Conservation (phyloP, 2,888 invertebrate genomes). For the Perizoma affinitatum region DNA sequence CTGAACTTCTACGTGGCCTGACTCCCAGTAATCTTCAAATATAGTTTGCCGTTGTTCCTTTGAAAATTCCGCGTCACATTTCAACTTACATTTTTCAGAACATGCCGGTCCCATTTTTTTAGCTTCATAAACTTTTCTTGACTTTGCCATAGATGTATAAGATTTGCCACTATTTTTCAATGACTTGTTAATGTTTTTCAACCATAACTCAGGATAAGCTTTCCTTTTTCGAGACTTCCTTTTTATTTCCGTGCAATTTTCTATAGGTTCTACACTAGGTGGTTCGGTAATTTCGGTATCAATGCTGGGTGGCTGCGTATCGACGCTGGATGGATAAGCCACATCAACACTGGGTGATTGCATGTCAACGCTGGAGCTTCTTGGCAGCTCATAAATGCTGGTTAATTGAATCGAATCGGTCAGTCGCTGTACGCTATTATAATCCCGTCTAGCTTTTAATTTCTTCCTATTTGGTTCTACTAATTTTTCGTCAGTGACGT, state of each 20-base stretch:
- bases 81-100: neutral
- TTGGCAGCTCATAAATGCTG: conserved; percentile 19
- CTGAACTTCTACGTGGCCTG: conserved; percentile 14
- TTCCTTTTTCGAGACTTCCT: conserved; percentile 6
- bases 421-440: conserved; percentile 21
- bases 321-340: conserved; percentile 19
- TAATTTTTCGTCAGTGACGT: conserved; percentile 4
- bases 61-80: conserved; percentile 4
- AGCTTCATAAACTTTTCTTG: neutral
- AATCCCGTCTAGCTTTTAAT: conserved; percentile 5
- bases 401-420: conserved; percentile 24
- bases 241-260: conserved; percentile 6
- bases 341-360: conserved; percentile 10
- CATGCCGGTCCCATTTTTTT: neutral
- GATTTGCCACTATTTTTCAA: conserved; percentile 3
- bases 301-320: conserved; percentile 29
- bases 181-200: neutral
- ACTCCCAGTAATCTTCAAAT: conserved; percentile 19
- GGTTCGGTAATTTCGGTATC: conserved; percentile 20
- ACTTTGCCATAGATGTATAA: conserved; percentile 12
- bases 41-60: conserved; percentile 9
- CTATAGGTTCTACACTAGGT: conserved; percentile 18
- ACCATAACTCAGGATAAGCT: conserved; percentile 1
- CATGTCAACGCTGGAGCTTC: conserved; percentile 10
- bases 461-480: conserved; percentile 6